Conservation (phyloP, 2,113 vertebrate genomes). For the Misgurnus mizolepis region DNA sequence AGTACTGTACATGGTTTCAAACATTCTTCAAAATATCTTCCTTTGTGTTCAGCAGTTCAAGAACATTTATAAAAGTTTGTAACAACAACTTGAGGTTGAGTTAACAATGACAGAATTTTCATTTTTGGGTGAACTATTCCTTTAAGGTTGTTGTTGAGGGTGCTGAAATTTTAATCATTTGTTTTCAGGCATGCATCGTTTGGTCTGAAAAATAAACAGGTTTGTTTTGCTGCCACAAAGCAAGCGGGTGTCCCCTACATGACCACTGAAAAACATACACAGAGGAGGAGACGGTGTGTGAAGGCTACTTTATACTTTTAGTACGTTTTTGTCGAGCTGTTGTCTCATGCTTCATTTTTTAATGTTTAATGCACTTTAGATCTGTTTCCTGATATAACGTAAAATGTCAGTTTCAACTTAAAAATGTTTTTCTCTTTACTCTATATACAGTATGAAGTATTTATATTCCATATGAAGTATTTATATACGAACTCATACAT, state of each 20-base stretch:
- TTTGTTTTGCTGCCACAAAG: conserved; percentile 65
- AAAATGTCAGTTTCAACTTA: no score
- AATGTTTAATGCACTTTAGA: not conserved
- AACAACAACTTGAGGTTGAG: no score
- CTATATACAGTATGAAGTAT: no score
- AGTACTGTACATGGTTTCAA: no score
- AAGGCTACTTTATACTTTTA: conserved; percentile 51
- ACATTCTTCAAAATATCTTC: no score
- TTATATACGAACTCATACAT: no score
- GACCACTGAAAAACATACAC: conserved; percentile 60
- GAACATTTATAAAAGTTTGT: no score
- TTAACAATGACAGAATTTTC: no score
- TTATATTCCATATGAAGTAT: no score
- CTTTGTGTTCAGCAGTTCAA: no score
- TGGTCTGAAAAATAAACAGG: conserved; percentile 64
- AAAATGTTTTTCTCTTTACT: no score
- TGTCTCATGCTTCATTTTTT: not conserved
- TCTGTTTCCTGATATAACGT: not conserved
- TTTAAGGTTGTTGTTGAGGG: conserved; percentile 68
- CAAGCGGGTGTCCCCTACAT: conserved; percentile 53
- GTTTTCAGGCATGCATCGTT: conserved; percentile 53
- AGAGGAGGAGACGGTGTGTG: conserved; percentile 58
- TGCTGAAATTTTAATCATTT: conserved; percentile 73
- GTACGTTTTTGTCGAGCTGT: conserved; percentile 43
- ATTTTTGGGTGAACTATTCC: no score